These are phyloP conservation scores for Sycophila texana DNA, from an alignment of 2,888 invertebrate genomes.

Conservation along the genomic window DNA sequence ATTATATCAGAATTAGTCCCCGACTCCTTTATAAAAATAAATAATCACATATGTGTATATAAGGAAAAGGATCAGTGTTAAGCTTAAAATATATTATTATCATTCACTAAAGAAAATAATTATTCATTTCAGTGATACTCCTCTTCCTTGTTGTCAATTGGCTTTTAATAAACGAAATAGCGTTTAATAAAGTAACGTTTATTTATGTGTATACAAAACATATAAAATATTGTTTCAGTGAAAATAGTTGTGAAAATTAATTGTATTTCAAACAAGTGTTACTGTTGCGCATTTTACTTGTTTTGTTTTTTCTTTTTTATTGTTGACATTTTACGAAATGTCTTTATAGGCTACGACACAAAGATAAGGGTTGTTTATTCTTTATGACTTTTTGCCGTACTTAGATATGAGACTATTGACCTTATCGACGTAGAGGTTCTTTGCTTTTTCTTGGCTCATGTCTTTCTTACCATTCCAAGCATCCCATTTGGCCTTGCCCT, in stretches of 20 bases:
- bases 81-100: conserved; percentile 72
- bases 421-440: conserved; percentile 88
- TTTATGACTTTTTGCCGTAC: conserved; percentile 67
- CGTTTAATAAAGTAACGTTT: conserved; percentile 44
- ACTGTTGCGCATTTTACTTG: too few species aligned
- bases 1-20: conserved; percentile 50
- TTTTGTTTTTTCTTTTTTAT: too few species aligned
- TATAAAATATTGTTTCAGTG: conserved; percentile 17
- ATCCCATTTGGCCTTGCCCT: conserved; percentile 85
- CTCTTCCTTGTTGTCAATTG: neutral
- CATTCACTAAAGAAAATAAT: conserved; percentile 62
- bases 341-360: neutral
- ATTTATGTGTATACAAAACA: conserved; percentile 52
- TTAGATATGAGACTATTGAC: conserved; percentile 81
- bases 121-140: conserved; percentile 33
- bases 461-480: conserved; percentile 80
- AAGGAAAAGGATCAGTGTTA: conserved; percentile 71
- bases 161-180: neutral
- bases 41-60: conserved; percentile 72
- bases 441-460: conserved; percentile 85
- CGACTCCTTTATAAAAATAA: conserved; percentile 60
- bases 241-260: conserved; percentile 46
- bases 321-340: conserved; percentile 3
- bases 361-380: neutral
- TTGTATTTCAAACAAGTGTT: too few species aligned